Percentiles rank a stretch among this genome's conserved stretches.
These are phyloP conservation scores for Sakesphorus luctuosus DNA, from an alignment of 2,113 vertebrate genomes.

Conservation along the genomic window DNA sequence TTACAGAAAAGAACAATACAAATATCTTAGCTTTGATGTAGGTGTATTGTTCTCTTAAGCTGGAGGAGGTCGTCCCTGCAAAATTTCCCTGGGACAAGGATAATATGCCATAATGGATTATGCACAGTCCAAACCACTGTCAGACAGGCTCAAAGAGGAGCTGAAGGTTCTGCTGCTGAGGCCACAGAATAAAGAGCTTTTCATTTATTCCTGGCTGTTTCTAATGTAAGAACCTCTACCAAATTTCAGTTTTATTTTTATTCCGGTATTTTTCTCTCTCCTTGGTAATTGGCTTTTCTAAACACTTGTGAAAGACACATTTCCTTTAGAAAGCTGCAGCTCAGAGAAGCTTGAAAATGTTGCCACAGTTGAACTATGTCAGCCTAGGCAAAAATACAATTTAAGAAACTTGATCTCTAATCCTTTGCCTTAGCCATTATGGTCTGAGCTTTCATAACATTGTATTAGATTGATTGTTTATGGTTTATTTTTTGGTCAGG, in stretches of 20 bases:
- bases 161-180: slow-evolving; percentile 63
- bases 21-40: background rate
- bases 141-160: slow-evolving; percentile 54
- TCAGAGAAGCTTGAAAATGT: background rate
- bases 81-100: slow-evolving; percentile 60
- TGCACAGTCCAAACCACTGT: slow-evolving; percentile 52
- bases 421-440: background rate
- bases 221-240: slow-evolving; percentile 19
- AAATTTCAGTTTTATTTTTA: background rate
- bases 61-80: slow-evolving; percentile 72
- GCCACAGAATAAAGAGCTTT: slow-evolving; percentile 55
- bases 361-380: background rate
- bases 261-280: background rate
- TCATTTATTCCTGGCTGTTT: slow-evolving; percentile 39
- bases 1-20: background rate
- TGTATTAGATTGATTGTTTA: background rate
- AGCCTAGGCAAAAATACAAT: background rate
- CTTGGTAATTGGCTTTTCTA: background rate
- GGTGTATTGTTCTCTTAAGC: background rate
- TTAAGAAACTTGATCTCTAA: background rate
- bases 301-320: background rate
- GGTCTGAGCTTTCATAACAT: background rate
- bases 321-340: background rate
- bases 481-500: background rate
- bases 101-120: slow-evolving; percentile 69